These are phyloP conservation scores for Eulacestoma nigropectus DNA, from an alignment of 2,113 vertebrate genomes.

Conservation along the genomic window DNA sequence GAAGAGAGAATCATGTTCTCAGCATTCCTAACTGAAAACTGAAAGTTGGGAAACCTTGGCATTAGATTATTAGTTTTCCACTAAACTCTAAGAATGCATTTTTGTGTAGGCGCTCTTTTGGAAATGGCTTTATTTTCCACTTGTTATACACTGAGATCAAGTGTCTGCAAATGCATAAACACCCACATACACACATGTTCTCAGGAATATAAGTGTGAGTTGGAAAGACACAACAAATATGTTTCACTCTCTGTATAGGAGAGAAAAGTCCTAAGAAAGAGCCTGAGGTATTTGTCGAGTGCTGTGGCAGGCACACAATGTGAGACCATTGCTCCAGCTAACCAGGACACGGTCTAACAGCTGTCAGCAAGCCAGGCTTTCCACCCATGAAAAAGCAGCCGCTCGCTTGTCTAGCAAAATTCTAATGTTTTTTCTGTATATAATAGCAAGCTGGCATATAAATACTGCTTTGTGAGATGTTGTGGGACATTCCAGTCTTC, in stretches of 20 bases:
- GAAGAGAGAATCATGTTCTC: background rate
- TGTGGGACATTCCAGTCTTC: background rate
- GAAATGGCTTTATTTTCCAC: background rate
- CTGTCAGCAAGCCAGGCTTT: constrained; percentile 11
- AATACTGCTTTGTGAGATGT: constrained; percentile 7
- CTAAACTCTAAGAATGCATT: background rate
- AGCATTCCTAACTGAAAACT: background rate
- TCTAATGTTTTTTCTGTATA: constrained; percentile 15
- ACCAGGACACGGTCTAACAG: background rate
- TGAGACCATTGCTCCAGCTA: background rate
- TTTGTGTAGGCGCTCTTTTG: background rate
- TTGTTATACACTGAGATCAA: background rate
- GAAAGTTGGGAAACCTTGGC: background rate
- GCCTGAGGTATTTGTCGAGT: rapidly evolving
- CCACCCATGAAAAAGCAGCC: constrained; percentile 47
- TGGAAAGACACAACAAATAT: background rate
- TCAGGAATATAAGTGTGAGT: background rate
- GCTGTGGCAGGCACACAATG: background rate
- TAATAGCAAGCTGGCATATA: constrained; percentile 32
- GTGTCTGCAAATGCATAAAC: background rate
- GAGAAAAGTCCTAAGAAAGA: background rate
- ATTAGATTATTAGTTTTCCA: background rate
- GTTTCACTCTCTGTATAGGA: background rate
- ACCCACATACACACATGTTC: background rate
- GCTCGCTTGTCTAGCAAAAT: background rate